Evolutionary conservation across 2,113 vertebrate genomes (phyloP), one percentile per base, ranked within the genome.

Genomic region (Theristicus caerulescens): DNA sequence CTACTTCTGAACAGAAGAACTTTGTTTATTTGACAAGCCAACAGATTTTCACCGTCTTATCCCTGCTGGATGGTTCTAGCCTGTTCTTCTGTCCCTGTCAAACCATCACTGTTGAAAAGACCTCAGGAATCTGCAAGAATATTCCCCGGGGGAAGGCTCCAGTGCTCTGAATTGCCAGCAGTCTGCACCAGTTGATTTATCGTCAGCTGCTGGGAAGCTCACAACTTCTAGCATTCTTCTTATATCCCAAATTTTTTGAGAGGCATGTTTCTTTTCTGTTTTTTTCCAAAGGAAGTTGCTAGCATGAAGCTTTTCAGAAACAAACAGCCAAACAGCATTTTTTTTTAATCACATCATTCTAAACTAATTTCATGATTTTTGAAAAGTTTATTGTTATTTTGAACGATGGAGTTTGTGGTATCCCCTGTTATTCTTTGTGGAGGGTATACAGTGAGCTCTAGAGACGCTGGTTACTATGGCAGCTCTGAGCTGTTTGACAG

Each of bases 401-500:
- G 57, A 84, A 81, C 67, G 92, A 71, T 7, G 9, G 47, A 86
- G 42, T 24, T 61, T 74, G 47, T 31, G 42, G 51, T 38, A 76
- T 47, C 26, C 54, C 47, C 62, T 80, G 42, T 58, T 82, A 44
- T 61, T 91, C 91, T 91, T 86, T 47, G 71, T 26, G 58, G 47
- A 91, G 71, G 64, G 21, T 57, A 77, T 31, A 74, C 20, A 78
- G 49, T 0, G 0, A 93, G 81, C 55, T 90, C 89, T 34, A 55
- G 62, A 81, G 78, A 93, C 67, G 21, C 25, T 71, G 87, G 91
- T 97, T 97, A 95, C 97, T 97, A 94, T 91, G 74, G 94, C 91
- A 96, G 89, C 93, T 94, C 84, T 73, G 89, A 95, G 67, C 87
- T 90, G 94, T 81, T 72, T 95, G 89, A 95, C 54, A 83, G 67